Conservation (phyloP, 1,140 invertebrate species). For the Gerris buenoi region DNA sequence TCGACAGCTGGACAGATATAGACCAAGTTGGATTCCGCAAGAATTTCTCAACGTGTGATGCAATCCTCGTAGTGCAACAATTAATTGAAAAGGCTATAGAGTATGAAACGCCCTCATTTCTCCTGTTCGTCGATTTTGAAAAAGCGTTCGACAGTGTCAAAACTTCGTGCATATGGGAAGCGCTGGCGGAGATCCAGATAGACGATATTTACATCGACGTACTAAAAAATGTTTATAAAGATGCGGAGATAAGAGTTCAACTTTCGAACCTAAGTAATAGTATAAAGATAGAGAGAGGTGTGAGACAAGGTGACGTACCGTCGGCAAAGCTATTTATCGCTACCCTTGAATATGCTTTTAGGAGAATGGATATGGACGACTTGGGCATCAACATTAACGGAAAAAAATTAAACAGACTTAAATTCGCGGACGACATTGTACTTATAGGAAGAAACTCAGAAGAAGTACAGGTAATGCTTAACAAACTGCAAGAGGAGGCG, state of each 20-base stretch:
- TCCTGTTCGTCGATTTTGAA: not conserved
- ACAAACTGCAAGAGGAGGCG: too few relatives aligned
- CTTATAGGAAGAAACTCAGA: too few relatives aligned
- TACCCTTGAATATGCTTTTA: too few relatives aligned
- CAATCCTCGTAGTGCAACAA: not conserved
- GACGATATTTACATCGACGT: not conserved
- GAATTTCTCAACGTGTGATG: not conserved
- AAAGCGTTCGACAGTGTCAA: not conserved
- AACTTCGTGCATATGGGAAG: not conserved
- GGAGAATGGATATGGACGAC: too few relatives aligned
- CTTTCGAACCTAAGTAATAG: not conserved
- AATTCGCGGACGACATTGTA: too few relatives aligned
- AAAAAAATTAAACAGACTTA: too few relatives aligned
- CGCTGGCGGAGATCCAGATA: not conserved
- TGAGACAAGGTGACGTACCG: not conserved
- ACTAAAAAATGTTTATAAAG: not conserved
- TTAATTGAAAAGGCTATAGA: not conserved
- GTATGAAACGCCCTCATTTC: not conserved
- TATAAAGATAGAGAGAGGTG: not conserved
- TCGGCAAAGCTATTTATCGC: too few relatives aligned
- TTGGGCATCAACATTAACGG: too few relatives aligned
- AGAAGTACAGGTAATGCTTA: too few relatives aligned
- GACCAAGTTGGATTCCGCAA: not conserved
- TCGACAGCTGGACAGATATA: not conserved
- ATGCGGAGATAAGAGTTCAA: not conserved